Base-by-base conservation (phyloP, 1,140 invertebrate genomes). In the Trichoplusia ni region DNA sequence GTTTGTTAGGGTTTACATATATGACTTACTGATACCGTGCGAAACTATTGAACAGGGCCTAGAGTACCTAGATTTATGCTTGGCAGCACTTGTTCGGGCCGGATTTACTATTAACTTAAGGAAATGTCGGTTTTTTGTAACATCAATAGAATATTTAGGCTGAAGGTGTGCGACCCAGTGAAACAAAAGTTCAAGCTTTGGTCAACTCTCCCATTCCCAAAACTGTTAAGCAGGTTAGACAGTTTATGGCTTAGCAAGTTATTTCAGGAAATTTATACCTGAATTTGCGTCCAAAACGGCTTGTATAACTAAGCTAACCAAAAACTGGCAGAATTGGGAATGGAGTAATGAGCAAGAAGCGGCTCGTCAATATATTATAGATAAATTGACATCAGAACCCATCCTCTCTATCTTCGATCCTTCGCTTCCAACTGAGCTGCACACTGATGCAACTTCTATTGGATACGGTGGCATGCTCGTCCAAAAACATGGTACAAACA, bases 371-470 rank as follows among this genome's bases (percentile, higher is more conserved):
- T 73, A 73, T 63, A 59, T 81, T 2, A 40, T 77, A 29, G 18
- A 60, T 18, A 13, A 74, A 4, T 54, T 81, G 9, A 47, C 51
- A 16, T 67, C 60, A 4, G 29, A 71, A 29, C 75, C 74, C 2
- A 21, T 79, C 0, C 49, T 77, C 56, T 37, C 47, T 7, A 64
- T 80, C 3, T 80, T 73, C 59, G 44, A 80, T 16, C 75, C 67
- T 11, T 13, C 46, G 2, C 25, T 71, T 9, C 67, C 63, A 54
- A 51, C 71, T 73, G 40, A 81, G 71, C 7, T 82, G 71, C 21
- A 71, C 76, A 62, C 64, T 13, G 54, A 75, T 44, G 35, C 73
- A 80, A 33, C 71, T 88, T 44, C 87, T 67, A 1, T 89, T 76
- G 74, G 90, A 2, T 80, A 71, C 29, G 75, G 73, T 9, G 75